Conservation (phyloP, 2,797 vertebrate species). For the Rhinella marina region DNA sequence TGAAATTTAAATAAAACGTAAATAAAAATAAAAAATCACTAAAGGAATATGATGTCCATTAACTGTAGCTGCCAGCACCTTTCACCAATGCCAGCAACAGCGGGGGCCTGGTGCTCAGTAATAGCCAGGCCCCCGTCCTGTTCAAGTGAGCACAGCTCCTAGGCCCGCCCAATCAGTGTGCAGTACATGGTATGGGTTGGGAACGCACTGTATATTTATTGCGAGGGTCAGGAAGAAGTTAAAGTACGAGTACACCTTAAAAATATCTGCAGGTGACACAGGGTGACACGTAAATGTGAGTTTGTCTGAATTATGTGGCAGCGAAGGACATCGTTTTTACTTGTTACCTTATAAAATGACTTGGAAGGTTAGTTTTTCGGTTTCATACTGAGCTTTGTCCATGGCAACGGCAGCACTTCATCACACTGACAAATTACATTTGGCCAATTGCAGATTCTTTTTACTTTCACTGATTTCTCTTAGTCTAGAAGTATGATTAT, state of each 20-base stretch:
- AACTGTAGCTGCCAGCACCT: neutral
- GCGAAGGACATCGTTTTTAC: neutral
- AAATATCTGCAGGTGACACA: neutral
- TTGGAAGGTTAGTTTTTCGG: neutral
- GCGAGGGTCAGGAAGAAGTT: no score
- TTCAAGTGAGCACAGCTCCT: no score
- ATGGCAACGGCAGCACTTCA: slow-evolving; percentile 19
- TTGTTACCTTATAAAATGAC: neutral
- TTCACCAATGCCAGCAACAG: no score
- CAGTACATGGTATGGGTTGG: no score
- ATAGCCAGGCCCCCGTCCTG: no score
- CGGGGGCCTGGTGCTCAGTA: no score
- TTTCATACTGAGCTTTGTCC: slow-evolving; percentile 17
- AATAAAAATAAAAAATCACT: no score
- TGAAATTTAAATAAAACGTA: neutral
- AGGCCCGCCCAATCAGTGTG: no score
- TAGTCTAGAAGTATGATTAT: neutral
- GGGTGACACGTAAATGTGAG: neutral
- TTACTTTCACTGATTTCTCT: neutral
- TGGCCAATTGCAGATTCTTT: neutral
- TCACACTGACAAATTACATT: neutral
- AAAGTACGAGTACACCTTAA: neutral
- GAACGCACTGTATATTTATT: no score
- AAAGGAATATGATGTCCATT: neutral
- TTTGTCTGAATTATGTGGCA: neutral